These are phyloP conservation scores for Gila orcuttii DNA, from an alignment of 2,113 vertebrate species.

Conservation along the genomic window DNA sequence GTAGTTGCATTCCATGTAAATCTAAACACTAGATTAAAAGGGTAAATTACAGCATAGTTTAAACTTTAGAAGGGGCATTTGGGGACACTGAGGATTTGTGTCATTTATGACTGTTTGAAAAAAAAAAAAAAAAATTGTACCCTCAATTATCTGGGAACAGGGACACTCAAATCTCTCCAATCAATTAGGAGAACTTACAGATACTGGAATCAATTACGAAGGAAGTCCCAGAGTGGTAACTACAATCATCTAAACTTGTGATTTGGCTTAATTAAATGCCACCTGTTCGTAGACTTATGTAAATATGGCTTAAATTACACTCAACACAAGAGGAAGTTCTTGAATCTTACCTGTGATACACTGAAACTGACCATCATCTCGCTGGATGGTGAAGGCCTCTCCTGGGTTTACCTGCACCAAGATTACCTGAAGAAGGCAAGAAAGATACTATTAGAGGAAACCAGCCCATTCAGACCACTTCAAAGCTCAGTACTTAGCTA, in stretches of 20 bases:
- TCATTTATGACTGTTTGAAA: neutral
- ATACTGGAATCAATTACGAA: neutral
- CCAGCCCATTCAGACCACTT: neutral
- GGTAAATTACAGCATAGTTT: neutral
- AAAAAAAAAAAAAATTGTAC: neutral
- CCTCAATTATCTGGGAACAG: neutral
- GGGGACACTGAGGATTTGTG: neutral
- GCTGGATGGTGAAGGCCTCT: conserved; percentile 98
- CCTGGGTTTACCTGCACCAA: conserved; percentile 99
- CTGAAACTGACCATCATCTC: conserved; percentile 99
- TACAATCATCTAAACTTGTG: neutral
- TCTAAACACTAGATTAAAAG: neutral
- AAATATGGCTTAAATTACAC: neutral
- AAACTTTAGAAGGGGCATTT: neutral
- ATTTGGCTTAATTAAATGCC: neutral
- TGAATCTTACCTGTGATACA: conserved; percentile 93
- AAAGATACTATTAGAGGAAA: neutral
- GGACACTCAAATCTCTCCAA: neutral
- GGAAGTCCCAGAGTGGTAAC: neutral
- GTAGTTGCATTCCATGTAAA: neutral
- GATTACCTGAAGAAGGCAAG: conserved; percentile 85
- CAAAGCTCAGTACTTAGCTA: neutral
- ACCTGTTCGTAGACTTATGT: neutral
- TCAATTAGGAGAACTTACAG: neutral
- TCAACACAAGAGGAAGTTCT: neutral